Conservation (phyloP, 2,888 invertebrate genomes). For the Alcis repandata region DNA sequence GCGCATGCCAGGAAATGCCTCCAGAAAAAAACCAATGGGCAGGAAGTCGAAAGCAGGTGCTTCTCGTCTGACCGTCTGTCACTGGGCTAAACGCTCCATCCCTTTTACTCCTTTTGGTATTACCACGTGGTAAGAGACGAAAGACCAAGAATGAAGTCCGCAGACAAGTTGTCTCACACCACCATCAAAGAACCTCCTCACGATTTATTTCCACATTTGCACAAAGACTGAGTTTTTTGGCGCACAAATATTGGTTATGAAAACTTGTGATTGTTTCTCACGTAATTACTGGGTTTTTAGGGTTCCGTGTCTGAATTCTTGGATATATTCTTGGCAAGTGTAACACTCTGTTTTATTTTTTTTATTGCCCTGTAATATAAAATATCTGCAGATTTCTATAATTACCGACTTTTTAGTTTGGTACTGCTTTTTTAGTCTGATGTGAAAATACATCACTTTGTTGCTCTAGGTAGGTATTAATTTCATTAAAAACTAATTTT, state of each 20-base stretch:
- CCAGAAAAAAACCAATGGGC: slow-evolving; percentile 55
- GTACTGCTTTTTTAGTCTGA: too few species aligned
- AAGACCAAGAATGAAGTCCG: not conserved
- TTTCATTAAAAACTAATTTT: too few species aligned
- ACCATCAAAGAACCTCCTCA: slow-evolving; percentile 17
- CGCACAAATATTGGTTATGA: slow-evolving; percentile 16
- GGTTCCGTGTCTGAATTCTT: slow-evolving; percentile 8
- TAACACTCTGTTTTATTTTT: not conserved
- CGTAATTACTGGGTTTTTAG: slow-evolving; percentile 30
- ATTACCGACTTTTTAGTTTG: too few species aligned
- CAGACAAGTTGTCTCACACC: slow-evolving; percentile 31
- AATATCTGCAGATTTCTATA: too few species aligned
- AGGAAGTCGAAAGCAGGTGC: slow-evolving; percentile 77
- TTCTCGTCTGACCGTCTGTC: slow-evolving; percentile 61
- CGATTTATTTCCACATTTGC: slow-evolving; percentile 13
- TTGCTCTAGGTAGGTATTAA: too few species aligned
- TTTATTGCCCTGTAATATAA: not conserved
- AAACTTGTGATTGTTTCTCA: slow-evolving; percentile 32
- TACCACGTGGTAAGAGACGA: not conserved
- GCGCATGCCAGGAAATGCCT: slow-evolving; percentile 69
- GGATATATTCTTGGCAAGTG: not conserved
- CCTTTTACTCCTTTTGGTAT: slow-evolving; percentile 1
- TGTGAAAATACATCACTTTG: too few species aligned
- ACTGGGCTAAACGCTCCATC: slow-evolving; percentile 23
- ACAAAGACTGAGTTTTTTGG: slow-evolving; percentile 17